Base-by-base conservation (phyloP, 1,140 invertebrate genomes). In the Gerris buenoi region DNA sequence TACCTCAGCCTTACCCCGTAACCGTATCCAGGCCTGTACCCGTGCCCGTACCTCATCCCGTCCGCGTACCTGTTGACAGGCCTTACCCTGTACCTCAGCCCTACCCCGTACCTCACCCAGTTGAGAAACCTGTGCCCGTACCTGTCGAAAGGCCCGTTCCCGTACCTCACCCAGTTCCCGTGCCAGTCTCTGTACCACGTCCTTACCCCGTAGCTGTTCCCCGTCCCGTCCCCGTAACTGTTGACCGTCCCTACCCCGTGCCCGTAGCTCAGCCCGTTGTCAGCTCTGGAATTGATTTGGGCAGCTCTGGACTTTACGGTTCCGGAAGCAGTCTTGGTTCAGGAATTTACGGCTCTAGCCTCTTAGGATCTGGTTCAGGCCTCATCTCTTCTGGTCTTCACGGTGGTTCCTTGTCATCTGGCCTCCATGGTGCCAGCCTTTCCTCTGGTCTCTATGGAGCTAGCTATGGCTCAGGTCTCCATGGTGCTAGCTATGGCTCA, bases 141-240 rank as follows among this genome's bases (percentile, higher is more conserved):
- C 65, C 65, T n/a, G 58, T 66, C n/a, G 65, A 46, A n/a, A 27
- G 29, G 26, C 65, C 65, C 14, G 23, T 56, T 5, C 65, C 65
- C 1, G 33, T 46, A 46, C 65, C 65, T 22, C 25, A 28, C 15
- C 56, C 56, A 15, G 26, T 27, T 5, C 65, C 65, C 18, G 27
- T 66, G 14, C 65, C 65, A 14, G 57, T 60, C 57, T 18, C 18
- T 26, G 27, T 60, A 23, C 65, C 65, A 2, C 25, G 25, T 2
- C 65, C 65, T 1, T 23, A 27, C 1, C 15, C 18, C 5, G 26
- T 13, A 15, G 5, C 3, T 26, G 62, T 26, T 25, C 27, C 62
- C 14, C 10, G 22, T 13, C 13, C 27, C 2, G 62, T 26, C 2
- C 62, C 27, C 14, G 62, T 26, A 25, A 10, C 25, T 63, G 63